phyloP scores from a whole-genome alignment of 2,888 invertebrate genomes.

The Synergus japonicus region DNA sequence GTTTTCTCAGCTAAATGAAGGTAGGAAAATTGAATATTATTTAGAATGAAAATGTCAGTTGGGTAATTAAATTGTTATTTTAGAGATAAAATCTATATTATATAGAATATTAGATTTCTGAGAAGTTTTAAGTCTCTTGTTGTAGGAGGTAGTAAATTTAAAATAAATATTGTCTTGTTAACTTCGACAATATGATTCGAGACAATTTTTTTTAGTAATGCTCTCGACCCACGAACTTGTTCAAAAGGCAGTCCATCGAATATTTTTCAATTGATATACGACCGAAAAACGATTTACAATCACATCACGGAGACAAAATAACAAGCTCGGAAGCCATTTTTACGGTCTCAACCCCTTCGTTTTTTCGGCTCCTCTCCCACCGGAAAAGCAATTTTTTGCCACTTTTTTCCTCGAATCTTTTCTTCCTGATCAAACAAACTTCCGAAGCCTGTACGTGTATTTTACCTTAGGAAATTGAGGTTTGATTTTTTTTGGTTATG shows the following conservation, averaged over 20 bases:
- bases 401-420: slow-evolving; percentile 39
- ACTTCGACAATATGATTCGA: neutral
- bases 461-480: slow-evolving; percentile 54
- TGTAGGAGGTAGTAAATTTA: neutral
- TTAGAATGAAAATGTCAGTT: no score
- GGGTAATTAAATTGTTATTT: no score
- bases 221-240: neutral
- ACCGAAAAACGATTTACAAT: slow-evolving; percentile 61
- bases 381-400: slow-evolving; percentile 38
- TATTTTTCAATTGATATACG: slow-evolving; percentile 65
- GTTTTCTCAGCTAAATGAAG: no score
- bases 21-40: no score
- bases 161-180: neutral
- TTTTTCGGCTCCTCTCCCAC: slow-evolving; percentile 38
- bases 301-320: slow-evolving; percentile 46
- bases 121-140: neutral
- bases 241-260: slow-evolving; percentile 50
- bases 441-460: neutral
- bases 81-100: no score
- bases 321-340: slow-evolving; percentile 60
- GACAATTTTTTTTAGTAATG: neutral
- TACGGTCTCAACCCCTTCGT: slow-evolving; percentile 47
- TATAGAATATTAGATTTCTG: neutral
- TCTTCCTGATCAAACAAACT: slow-evolving; percentile 43
- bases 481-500: slow-evolving; percentile 62